Base-by-base conservation (phyloP, 2,113 vertebrate species). In the Cynoglossus semilaevis region DNA sequence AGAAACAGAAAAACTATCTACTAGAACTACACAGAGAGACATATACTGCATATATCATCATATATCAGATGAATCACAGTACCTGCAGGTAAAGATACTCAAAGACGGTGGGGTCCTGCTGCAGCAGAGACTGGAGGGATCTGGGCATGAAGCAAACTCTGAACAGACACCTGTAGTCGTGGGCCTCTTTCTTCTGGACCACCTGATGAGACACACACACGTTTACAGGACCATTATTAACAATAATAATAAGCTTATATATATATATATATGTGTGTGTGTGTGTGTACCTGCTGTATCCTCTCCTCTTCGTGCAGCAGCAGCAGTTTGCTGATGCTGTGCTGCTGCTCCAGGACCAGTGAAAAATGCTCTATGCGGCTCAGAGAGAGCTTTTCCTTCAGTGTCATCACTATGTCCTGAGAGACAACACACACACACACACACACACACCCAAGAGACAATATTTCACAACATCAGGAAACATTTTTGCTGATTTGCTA, bases 41-140 rank as follows among this genome's bases (percentile, higher is more conserved):
- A 29, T n/a, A n/a, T n/a, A n/a, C n/a, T n/a, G n/a, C n/a, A n/a
- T n/a, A n/a, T n/a, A n/a, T n/a, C n/a, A n/a, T n/a, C n/a, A n/a
- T n/a, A n/a, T n/a, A n/a, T n/a, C n/a, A n/a, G n/a, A n/a, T n/a
- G n/a, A n/a, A n/a, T n/a, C n/a, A 1, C 9, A 41, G 34, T 66
- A 98, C 97, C 95, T 99, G 97, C 65, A 94, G 80, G 74, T 96
- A 99, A 68, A 99, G 94, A 74, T 99, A 98, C 37, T 97, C 94
- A 29, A 99, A 98, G 62, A 94, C 90, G 67, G 93, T 63, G 0
- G 95, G 92, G 72, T 99, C 96, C 41, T 95, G 91, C 77, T 93
- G 90, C 76, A 97, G 79, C 57, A 98, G 85, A 52, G 90, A 87
- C 64, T 93, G 66, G 12, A 93, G 92, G 64, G 91, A 91, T 85